Conservation (phyloP, 2,888 invertebrate genomes). For the Azorinus chamasolen region DNA sequence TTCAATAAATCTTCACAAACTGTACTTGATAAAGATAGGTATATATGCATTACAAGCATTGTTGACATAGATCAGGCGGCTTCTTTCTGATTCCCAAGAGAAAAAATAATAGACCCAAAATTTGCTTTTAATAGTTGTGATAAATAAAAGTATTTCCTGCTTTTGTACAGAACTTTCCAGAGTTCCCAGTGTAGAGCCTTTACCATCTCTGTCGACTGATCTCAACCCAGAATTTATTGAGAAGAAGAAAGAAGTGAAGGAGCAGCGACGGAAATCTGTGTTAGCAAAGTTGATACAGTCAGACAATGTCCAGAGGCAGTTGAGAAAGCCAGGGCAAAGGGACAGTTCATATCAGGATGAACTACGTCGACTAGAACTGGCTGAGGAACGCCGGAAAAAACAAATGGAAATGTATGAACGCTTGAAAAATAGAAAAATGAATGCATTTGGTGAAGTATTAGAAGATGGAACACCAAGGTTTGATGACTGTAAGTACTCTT, state of each 20-base stretch:
- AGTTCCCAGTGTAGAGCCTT: conserved; percentile 5
- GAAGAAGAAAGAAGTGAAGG: conserved; percentile 35
- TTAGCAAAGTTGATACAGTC: conserved; percentile 32
- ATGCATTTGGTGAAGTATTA: conserved; percentile 36
- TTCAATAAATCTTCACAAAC: too few relatives aligned
- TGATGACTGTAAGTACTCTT: conserved; percentile 79
- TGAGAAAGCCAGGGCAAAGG: conserved; percentile 44
- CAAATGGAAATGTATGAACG: conserved; percentile 74
- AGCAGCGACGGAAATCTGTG: conserved; percentile 44
- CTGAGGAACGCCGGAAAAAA: conserved; percentile 73
- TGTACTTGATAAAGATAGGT: too few relatives aligned
- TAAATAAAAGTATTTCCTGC: too few relatives aligned
- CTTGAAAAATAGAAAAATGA: conserved; percentile 56
- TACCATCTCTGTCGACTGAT: conserved; percentile 38
- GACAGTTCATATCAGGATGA: conserved; percentile 75
- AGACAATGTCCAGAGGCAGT: conserved; percentile 29
- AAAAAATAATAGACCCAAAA: too few relatives aligned
- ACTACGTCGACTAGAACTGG: conserved; percentile 67
- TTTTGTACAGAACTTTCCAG: too few relatives aligned
- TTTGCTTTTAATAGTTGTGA: too few relatives aligned
- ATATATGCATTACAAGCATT: too few relatives aligned
- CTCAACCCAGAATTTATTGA: conserved; percentile 59
- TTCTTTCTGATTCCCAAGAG: too few relatives aligned
- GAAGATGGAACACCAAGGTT: conserved; percentile 67
- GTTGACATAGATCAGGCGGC: too few relatives aligned